These are phyloP conservation scores for Dysdera silvatica DNA, from an alignment of 1,140 invertebrate species.

Conservation along the genomic window DNA sequence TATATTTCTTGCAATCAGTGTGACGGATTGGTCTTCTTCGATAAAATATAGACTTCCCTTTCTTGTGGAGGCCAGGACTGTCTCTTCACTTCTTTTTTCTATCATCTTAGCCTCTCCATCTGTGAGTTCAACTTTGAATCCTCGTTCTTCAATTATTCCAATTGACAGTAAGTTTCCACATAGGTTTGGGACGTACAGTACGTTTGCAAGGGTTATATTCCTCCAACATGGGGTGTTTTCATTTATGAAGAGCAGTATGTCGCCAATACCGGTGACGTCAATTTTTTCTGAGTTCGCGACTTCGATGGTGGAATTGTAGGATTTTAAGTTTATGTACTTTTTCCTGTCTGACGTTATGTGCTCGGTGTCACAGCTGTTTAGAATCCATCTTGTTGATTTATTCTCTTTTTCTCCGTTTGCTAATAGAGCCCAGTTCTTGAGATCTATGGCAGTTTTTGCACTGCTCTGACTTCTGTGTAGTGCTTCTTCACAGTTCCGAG, in stretches of 20 bases:
- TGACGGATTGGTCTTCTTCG: background rate
- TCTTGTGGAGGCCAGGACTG: background rate
- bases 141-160: slow-evolving; percentile 4
- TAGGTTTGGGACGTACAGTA: slow-evolving; percentile 8
- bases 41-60: background rate
- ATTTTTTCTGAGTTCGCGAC: background rate
- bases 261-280: background rate
- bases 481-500: too few species aligned
- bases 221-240: background rate
- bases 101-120: background rate
- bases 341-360: background rate
- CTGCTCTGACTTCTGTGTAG: too few species aligned
- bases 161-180: slow-evolving; percentile 6
- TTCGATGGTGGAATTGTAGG: background rate
- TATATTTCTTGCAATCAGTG: background rate
- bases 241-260: background rate
- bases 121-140: background rate
- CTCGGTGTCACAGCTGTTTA: background rate
- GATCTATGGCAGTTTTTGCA: slow-evolving; percentile 1
- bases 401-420: background rate
- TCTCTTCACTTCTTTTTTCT: background rate
- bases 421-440: background rate
- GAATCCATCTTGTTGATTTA: background rate
- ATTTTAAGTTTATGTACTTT: background rate
- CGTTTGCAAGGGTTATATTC: background rate